Evolutionary conservation across 2,113 vertebrate genomes (phyloP).

Genomic region (Fregetta grallaria): DNA sequence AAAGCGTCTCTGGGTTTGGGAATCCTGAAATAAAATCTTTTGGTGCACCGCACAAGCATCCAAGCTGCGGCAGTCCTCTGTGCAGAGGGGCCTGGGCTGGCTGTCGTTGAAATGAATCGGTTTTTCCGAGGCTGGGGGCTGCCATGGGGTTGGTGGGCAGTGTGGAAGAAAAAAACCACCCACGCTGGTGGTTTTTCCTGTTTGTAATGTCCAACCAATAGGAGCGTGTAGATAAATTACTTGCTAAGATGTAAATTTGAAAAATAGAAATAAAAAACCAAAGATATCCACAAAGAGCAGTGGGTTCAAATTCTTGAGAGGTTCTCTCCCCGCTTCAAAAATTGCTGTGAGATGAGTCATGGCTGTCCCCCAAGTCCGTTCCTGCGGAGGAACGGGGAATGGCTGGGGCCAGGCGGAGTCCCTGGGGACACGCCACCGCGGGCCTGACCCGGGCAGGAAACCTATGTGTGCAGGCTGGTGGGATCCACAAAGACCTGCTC

Average conservation of each 20-base stretch:
- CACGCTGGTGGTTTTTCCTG: not conserved
- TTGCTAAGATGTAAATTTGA: not conserved
- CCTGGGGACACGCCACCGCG: fast-evolving
- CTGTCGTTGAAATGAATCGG: fast-evolving
- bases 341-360: not conserved
- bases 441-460: not conserved
- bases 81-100: not conserved
- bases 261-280: not conserved
- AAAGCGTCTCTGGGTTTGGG: not conserved
- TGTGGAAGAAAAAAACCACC: not conserved
- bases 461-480: not conserved
- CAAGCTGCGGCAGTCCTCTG: not conserved
- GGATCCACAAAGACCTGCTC: not conserved
- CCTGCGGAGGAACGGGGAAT: not conserved
- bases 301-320: not conserved
- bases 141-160: not conserved
- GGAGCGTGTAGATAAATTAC: not conserved
- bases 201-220: not conserved
- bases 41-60: not conserved
- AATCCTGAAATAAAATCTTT: not conserved
- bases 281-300: not conserved
- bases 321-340: not conserved
- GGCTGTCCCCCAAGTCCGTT: not conserved
- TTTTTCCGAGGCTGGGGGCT: not conserved
- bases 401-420: not conserved